Base-by-base conservation (phyloP, 2,797 vertebrate genomes). In the Aeoliscus strigatus region DNA sequence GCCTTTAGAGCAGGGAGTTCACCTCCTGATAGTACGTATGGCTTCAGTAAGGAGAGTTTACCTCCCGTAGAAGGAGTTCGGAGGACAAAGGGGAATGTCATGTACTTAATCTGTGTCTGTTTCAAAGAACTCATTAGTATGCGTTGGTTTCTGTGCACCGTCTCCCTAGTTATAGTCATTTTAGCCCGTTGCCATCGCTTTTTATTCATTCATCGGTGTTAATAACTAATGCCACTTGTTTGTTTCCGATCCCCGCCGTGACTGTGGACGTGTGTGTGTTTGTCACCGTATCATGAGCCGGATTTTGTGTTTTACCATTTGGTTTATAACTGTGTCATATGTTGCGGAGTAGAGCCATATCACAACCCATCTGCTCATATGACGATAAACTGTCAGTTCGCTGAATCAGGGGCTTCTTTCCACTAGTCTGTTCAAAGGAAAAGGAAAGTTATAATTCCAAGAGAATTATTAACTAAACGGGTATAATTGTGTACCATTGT, bases 281-380 rank as follows among this genome's bases (percentile, higher is more conserved):
- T n/a, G n/a, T 53, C 60, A 60, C 47, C 46, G 66, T 70, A 56
- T 76, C 35, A 64, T 70, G 29, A 63, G 48, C 15, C 34, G 14
- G 36, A 55, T 67, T 52, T 57, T 62, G 18, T 25, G 18, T 39
- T 1, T 42, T 23, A 62, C 58, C 30, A 34, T 72, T 44, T 10
- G 3, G 65, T 72, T 70, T 77, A 25, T 66, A 35, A 69, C 7
- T 7, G 46, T 74, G 31, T 84, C 45, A 70, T 64, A 47, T 49
- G 44, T 45, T 34, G 27, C 35, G 72, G 80, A 87, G 58, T 63
- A 69, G 64, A 89, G 84, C 83, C 83, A 84, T 85, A 84, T 58
- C 76, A 60, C 61, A 68, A 36, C 43, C 14, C 41, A 55, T 6
- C n/a, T 80, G 52, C 60, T 60, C 44, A 30, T 73, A 48, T 47